These are phyloP conservation scores for Chironomus riparius DNA, from an alignment of 2,888 invertebrate genomes.

Conservation along the genomic window DNA sequence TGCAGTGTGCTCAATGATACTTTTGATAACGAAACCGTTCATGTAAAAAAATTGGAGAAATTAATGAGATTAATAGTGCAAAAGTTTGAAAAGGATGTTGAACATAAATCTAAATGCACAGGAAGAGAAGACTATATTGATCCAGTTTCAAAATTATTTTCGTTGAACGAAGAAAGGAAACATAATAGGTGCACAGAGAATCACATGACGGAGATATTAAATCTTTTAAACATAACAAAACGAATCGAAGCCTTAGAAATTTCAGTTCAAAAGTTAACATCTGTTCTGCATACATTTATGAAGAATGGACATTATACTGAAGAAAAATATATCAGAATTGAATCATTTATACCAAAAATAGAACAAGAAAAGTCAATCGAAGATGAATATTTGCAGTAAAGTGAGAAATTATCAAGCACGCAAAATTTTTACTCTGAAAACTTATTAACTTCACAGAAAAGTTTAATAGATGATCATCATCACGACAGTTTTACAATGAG, in stretches of 20 bases:
- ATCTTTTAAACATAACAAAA: conserved; percentile 1
- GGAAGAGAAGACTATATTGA: background rate
- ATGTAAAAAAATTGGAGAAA: background rate
- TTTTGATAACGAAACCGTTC: background rate
- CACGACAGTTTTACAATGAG: background rate
- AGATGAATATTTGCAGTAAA: background rate
- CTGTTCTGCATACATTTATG: background rate
- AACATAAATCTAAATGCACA: too few relatives aligned
- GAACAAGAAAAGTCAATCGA: background rate
- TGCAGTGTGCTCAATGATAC: background rate
- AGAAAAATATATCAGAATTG: background rate
- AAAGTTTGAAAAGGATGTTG: too few relatives aligned
- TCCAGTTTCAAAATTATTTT: background rate
- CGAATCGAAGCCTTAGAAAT: conserved; percentile 1
- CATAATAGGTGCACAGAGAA: background rate
- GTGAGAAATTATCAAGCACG: too few relatives aligned
- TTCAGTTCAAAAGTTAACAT: background rate
- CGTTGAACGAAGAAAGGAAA: background rate
- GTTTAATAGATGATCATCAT: background rate
- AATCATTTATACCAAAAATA: background rate
- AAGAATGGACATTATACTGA: background rate
- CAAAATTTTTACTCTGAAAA: too few relatives aligned
- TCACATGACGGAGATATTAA: background rate
- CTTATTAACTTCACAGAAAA: too few relatives aligned
- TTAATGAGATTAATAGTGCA: background rate